Evolutionary conservation across 2,113 vertebrate genomes (phyloP), one percentile per base, ranked within the genome.

Genomic region (Calyptommatus sinebrachiatus): DNA sequence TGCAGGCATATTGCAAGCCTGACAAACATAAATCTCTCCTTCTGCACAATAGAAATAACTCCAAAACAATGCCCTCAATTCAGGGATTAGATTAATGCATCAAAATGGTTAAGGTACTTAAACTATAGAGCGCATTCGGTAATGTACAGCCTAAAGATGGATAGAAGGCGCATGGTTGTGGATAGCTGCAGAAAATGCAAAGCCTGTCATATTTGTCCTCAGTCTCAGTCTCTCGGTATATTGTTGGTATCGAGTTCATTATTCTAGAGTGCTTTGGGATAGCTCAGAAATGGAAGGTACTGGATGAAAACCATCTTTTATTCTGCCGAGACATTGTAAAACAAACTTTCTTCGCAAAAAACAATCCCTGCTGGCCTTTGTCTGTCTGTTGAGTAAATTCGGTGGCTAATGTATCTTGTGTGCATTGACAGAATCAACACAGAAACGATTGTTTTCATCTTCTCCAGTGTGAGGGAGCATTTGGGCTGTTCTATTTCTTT

Each of bases 391-490:
- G 74, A 70, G 63, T 79, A 83, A 67, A 83, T 80, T 78, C 46
- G 14, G 29, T 48, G 60, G 71, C 63, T 73, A 76, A 83, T 80
- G 29, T 62, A 80, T 77, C 50, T 26, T 70, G 31, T 77, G 63
- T 31, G 50, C 81, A 48, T 67, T 77, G 77, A 77, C 80, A 83
- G 62, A 86, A 77, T 72, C 73, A 80, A 83, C 77, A 77, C 29
- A 31, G 73, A 72, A 69, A 22, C 69, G 22, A 65, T 57, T 73
- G 53, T 83, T 79, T 67, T 53, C 77, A 41, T 67, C 48, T 67
- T 82, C 35, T 76, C n/a, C 31, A n/a, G 21, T 20, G 18, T 62
- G 63, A 48, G 16, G 8, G 28, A 35, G 46, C 53, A 57, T 18
- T n/a, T 48, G 1, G 31, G 24, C 4, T 5, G 1, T 28, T 48